A percentile compares a stretch with the other conserved stretches of the same genome.
phyloP scores from a whole-genome alignment of 2,113 vertebrate species.

The Poeciliopsis turrubarensis region DNA sequence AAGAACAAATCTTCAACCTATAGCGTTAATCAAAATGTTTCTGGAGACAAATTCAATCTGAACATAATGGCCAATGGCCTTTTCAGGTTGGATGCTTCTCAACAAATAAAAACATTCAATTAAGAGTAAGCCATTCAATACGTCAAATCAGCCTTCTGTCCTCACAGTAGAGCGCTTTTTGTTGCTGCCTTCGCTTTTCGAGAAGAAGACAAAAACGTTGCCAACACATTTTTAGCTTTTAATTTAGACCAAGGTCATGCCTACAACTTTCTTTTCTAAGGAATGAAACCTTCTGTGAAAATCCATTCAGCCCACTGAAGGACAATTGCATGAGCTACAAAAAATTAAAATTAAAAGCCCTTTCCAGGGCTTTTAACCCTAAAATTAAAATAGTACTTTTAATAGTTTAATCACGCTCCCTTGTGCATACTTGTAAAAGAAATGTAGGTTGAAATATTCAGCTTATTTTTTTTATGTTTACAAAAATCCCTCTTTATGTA shows the following conservation, averaged over 20 bases:
- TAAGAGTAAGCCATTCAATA: background rate
- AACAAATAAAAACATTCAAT: background rate
- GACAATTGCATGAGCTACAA: background rate
- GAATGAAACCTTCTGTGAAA: constrained; percentile 15
- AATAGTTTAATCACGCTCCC: background rate
- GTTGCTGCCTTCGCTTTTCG: constrained; percentile 5
- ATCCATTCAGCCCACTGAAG: constrained; percentile 2
- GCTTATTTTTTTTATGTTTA: background rate
- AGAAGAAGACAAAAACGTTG: background rate
- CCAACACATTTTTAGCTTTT: background rate
- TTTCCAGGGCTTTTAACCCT: too few relatives aligned
- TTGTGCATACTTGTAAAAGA: background rate
- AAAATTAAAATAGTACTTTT: background rate
- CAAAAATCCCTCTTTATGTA: constrained; percentile 3
- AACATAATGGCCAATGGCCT: background rate
- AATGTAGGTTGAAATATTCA: background rate
- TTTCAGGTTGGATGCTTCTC: background rate
- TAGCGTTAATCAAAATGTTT: too few relatives aligned
- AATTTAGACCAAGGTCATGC: constrained; percentile 31
- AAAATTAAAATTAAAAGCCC: too few relatives aligned
- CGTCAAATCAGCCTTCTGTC: background rate
- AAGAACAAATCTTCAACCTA: background rate
- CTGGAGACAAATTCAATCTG: background rate
- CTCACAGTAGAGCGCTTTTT: background rate
- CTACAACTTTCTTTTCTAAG: constrained; percentile 47